Evolutionary conservation across 2,888 invertebrate species (phyloP), one percentile per base, ranked within the genome.

Genomic region (Lasioglossum morio): DNA sequence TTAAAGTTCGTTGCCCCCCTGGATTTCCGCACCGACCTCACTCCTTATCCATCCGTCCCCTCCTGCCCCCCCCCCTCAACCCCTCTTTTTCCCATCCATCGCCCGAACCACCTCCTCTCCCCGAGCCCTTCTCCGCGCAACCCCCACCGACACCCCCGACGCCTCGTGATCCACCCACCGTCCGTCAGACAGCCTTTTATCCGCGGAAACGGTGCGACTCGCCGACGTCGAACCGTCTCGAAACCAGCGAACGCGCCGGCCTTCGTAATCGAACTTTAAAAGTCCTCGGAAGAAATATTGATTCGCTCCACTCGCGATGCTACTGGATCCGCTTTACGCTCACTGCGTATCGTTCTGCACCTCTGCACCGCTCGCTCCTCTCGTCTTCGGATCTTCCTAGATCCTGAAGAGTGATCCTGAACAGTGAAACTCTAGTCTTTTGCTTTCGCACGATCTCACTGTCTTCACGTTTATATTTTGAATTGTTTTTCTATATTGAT

Each of bases 191-290:
- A 60, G 30, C 57, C 53, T 75, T 43, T 84, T 46, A 69, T 75
- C 63, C 82, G 79, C 72, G 81, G 81, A 86, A 60, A 43, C 69
- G 85, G 63, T 48, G 86, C 74, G 74, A 87, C 74, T 66, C 77
- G 86, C 16, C 77, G 78, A 72, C 84, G 74, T 72, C 83, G 78
- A 81, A 81, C 73, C 87, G 78, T 83, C 87, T 81, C 76, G 87
- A 77, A 87, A 57, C 87, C 63, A 76, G 53, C 73, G 53, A 34
- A 60, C 40, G 48, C 2, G 48, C 2, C 79, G 72, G n/a, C 10
- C 14, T 12, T n/a, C 5, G 78, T 83, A 82, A 87, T 87, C 87
- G 83, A 87, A 87, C 83, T 81, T 79, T 87, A 69, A 87, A 87
- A 87, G 66, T 48, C 84, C 77, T 53, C 57, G 80, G 84, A 79